These are phyloP conservation scores for Hesperophylax magnus DNA, from an alignment of 1,140 invertebrate genomes.

Conservation along the genomic window DNA sequence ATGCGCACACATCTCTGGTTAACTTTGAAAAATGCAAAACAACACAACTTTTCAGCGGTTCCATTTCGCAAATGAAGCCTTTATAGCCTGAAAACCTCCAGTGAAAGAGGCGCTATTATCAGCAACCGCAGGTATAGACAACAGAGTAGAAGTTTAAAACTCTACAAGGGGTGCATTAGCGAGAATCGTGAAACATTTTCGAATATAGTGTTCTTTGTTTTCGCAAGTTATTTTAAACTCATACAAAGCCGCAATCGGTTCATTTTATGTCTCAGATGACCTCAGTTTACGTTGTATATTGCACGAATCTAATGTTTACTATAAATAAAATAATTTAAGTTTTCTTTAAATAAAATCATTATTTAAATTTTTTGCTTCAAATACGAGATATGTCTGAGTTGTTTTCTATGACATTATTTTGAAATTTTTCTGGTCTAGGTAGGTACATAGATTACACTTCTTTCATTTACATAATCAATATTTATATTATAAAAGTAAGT, in stretches of 20 bases:
- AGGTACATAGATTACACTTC: too few relatives aligned
- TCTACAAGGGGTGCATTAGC: constrained; percentile 48
- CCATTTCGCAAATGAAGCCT: constrained; percentile 57
- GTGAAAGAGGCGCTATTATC: constrained; percentile 33
- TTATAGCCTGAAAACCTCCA: constrained; percentile 39
- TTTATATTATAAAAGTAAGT: too few relatives aligned
- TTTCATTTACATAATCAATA: too few relatives aligned
- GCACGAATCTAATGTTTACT: too few relatives aligned
- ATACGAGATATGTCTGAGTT: too few relatives aligned
- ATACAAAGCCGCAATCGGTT: neutral
- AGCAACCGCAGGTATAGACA: constrained; percentile 39
- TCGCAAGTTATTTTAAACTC: neutral
- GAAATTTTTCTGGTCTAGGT: too few relatives aligned
- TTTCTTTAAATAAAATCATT: too few relatives aligned
- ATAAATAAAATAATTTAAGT: too few relatives aligned
- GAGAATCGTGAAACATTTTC: constrained; percentile 24
- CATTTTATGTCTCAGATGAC: neutral
- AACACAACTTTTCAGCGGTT: constrained; percentile 47
- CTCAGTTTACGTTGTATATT: neutral
- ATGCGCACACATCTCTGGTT: neutral
- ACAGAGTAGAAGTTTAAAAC: constrained; percentile 45
- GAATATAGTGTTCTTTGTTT: constrained; percentile 22
- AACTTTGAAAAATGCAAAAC: constrained; percentile 47
- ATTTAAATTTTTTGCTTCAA: too few relatives aligned
- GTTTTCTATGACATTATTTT: too few relatives aligned